A percentile compares a stretch with the other conserved stretches of the same genome.
These are phyloP conservation scores for Sciurus carolinensis DNA, from an alignment of 2,797 vertebrate species.

Conservation along the genomic window DNA sequence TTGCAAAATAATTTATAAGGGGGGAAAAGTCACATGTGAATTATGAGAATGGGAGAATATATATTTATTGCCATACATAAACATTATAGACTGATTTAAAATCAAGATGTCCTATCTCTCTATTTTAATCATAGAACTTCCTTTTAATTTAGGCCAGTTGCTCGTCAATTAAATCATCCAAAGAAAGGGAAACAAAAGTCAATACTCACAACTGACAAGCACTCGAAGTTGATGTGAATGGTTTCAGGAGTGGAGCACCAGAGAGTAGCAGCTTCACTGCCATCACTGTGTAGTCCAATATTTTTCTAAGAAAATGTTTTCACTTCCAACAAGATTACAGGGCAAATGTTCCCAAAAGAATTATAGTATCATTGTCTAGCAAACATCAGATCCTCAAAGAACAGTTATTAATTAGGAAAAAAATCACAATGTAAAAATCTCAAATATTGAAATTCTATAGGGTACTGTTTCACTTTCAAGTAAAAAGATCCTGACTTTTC, in stretches of 20 bases:
- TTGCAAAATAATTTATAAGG: slow-evolving; percentile 70
- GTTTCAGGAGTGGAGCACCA: not conserved
- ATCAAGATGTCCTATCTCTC: not conserved
- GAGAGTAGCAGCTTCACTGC: not conserved
- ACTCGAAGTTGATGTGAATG: not conserved
- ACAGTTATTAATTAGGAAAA: not conserved
- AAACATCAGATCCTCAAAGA: slow-evolving; percentile 35
- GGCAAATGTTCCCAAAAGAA: not conserved
- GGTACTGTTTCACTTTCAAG: slow-evolving; percentile 41
- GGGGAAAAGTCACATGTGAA: slow-evolving; percentile 23
- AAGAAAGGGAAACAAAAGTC: slow-evolving; percentile 60
- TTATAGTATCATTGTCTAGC: not conserved
- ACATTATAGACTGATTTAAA: slow-evolving; percentile 52
- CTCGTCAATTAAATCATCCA: slow-evolving; percentile 14
- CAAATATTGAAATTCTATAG: not conserved
- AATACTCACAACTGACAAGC: not conserved
- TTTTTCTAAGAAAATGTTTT: slow-evolving; percentile 48
- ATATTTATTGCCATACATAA: not conserved
- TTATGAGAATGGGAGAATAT: slow-evolving; percentile 38
- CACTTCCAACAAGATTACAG: slow-evolving; percentile 40
- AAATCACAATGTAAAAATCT: slow-evolving; percentile 54
- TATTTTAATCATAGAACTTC: slow-evolving; percentile 30
- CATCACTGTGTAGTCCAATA: not conserved
- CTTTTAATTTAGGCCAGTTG: slow-evolving; percentile 16
- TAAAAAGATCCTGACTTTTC: slow-evolving; percentile 43